Conservation (phyloP, 2,888 invertebrate species). For the Lacanobia oleracea region DNA sequence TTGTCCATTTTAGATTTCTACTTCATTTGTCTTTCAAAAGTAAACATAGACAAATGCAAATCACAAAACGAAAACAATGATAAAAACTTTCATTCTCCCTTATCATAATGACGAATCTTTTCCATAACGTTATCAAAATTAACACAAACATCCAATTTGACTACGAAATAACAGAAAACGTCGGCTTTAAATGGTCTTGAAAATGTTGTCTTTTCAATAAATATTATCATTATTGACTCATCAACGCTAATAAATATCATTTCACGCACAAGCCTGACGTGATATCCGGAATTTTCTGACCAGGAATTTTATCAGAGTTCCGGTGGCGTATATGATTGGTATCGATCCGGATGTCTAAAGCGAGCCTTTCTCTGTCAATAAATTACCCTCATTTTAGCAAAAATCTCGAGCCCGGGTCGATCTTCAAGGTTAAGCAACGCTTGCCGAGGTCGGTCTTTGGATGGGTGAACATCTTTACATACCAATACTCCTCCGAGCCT, state of each 20-base stretch:
- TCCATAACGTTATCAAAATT: slow-evolving; percentile 24
- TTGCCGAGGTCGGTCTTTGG: no score
- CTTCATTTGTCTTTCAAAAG: not conserved
- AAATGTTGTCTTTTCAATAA: slow-evolving; percentile 27
- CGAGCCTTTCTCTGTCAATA: slow-evolving; percentile 16
- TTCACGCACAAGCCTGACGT: not conserved
- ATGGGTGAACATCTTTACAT: no score
- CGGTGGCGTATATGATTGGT: slow-evolving; percentile 1
- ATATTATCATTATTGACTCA: slow-evolving; percentile 39
- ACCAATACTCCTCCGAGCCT: no score
- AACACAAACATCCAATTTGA: slow-evolving; percentile 33
- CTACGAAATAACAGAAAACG: slow-evolving; percentile 18
- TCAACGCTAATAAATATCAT: slow-evolving; percentile 33
- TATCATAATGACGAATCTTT: slow-evolving; percentile 31
- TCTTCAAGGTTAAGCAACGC: no score
- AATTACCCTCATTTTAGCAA: no score
- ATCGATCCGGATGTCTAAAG: slow-evolving; percentile 4
- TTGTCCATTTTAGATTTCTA: no score
- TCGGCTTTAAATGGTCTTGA: slow-evolving; percentile 11
- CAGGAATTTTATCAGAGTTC: slow-evolving; percentile 30
- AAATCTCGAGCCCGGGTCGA: no score
- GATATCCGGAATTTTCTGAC: slow-evolving; percentile 4
- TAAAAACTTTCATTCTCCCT: slow-evolving; percentile 11
- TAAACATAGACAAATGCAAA: not conserved
- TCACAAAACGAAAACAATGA: not conserved